A percentile compares a stretch with the other conserved stretches of the same genome.
Conservation (phyloP, 2,113 vertebrate genomes). For the Heterotilapia buettikoferi region DNA sequence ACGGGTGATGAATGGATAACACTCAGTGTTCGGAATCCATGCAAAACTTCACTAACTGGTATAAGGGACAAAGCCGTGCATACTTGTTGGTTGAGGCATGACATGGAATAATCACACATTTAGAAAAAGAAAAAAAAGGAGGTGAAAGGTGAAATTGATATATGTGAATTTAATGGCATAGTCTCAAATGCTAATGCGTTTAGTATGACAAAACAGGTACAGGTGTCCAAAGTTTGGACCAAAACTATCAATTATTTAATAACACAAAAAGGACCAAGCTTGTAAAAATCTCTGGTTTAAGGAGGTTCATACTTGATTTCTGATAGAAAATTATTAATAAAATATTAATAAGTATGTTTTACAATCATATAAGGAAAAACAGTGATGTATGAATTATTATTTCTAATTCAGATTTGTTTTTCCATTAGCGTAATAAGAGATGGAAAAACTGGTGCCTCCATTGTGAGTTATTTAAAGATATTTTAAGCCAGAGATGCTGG, state of each 20-base stretch:
- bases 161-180: neutral
- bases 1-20: slow-evolving; percentile 34
- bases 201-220: neutral
- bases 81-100: slow-evolving; percentile 1
- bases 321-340: neutral
- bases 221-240: neutral
- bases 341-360: neutral
- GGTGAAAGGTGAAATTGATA: neutral
- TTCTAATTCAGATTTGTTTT: neutral
- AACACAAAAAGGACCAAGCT: fast-evolving
- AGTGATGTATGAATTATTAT: neutral
- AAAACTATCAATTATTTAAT: neutral
- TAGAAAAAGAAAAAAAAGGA: neutral
- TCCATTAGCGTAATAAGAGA: neutral
- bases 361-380: neutral
- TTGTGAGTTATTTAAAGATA: neutral
- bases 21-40: slow-evolving; percentile 1
- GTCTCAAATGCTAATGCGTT: neutral
- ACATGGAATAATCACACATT: slow-evolving; percentile 19
- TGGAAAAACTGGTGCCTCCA: neutral
- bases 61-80: neutral
- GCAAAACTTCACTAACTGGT: neutral
- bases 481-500: neutral
- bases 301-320: neutral
- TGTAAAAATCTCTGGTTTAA: neutral